phyloP scores from a whole-genome alignment of 1,140 invertebrate genomes.

The Goniozus legneri region DNA sequence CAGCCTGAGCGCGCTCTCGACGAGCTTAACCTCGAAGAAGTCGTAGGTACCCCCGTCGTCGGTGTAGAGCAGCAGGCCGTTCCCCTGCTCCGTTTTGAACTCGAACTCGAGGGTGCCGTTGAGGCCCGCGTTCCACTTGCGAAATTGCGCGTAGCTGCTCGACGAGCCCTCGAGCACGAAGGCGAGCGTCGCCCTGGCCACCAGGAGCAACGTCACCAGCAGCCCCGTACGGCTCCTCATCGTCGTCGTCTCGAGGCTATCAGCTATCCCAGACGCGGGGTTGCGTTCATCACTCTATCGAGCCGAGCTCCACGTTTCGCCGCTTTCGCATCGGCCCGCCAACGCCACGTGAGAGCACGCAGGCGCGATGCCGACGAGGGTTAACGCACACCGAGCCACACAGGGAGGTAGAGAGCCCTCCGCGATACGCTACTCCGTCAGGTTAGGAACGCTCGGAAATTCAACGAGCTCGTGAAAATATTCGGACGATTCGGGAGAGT shows the following conservation, averaged over 20 bases:
- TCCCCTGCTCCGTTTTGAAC: conserved; percentile 87
- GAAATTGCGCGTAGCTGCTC: conserved; percentile 84
- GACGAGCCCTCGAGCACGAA: conserved; percentile 81
- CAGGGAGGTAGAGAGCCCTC: too few species aligned
- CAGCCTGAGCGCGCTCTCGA: conserved; percentile 83
- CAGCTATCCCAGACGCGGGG: conserved; percentile 1
- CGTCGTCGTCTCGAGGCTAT: too few species aligned
- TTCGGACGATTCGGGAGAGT: too few species aligned
- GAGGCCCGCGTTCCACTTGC: conserved; percentile 82
- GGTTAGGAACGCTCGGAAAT: too few species aligned
- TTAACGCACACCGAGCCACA: conserved; percentile 6
- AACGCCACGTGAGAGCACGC: too few species aligned
- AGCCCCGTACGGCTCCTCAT: conserved; percentile 1
- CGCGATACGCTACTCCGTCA: too few species aligned
- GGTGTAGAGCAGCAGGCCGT: conserved; percentile 85
- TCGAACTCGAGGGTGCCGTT: conserved; percentile 88
- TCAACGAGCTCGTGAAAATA: too few species aligned
- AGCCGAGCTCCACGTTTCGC: too few species aligned
- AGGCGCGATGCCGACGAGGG: not conserved
- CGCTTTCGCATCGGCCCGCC: too few species aligned
- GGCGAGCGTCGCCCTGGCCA: conserved; percentile 25
- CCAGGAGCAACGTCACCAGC: conserved; percentile 9
- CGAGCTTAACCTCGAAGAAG: conserved; percentile 92
- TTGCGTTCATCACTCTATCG: conserved; percentile 17
- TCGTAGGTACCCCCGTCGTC: conserved; percentile 92